phyloP scores from a whole-genome alignment of 1,140 invertebrate species.

The Drosophila sturtevanti region DNA sequence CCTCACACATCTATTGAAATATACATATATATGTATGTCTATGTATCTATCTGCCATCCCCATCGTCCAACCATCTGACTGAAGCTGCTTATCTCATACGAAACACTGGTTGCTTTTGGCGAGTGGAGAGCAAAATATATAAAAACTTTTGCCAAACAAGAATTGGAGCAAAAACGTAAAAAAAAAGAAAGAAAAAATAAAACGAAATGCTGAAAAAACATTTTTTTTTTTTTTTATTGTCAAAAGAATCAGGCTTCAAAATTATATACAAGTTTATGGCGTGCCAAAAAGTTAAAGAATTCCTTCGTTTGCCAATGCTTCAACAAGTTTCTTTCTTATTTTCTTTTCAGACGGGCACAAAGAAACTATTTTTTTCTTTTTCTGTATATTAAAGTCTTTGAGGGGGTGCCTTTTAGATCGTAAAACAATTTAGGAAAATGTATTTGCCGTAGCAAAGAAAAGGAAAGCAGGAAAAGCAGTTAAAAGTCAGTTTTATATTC shows the following conservation, averaged over 20 bases:
- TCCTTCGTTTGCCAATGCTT: slow-evolving; percentile 36
- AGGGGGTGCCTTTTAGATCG: slow-evolving; percentile 7
- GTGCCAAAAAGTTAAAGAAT: slow-evolving; percentile 47
- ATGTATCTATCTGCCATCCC: neutral
- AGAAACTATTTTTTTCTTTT: neutral
- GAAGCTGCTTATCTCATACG: slow-evolving; percentile 73
- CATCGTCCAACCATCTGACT: slow-evolving; percentile 5
- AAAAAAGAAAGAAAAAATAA: slow-evolving; percentile 59
- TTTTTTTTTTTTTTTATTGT: slow-evolving; percentile 28
- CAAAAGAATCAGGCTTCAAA: slow-evolving; percentile 48
- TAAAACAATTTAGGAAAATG: slow-evolving; percentile 48
- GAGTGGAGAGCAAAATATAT: slow-evolving; percentile 20
- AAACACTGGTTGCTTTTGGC: slow-evolving; percentile 74
- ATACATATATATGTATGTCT: neutral
- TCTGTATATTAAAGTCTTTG: neutral
- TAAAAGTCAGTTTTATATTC: slow-evolving; percentile 72
- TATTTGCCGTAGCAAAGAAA: slow-evolving; percentile 51
- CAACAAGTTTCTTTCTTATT: slow-evolving; percentile 60
- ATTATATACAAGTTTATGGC: slow-evolving; percentile 60
- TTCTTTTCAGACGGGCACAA: neutral
- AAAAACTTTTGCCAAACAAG: slow-evolving; percentile 62
- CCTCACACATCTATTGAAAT: neutral
- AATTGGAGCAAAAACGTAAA: slow-evolving; percentile 65
- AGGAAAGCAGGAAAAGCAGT: slow-evolving; percentile 49
- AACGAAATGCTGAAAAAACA: slow-evolving; percentile 60